Evolutionary conservation across 2,797 vertebrate species (phyloP).

Genomic region (Linurgus olivaceus): DNA sequence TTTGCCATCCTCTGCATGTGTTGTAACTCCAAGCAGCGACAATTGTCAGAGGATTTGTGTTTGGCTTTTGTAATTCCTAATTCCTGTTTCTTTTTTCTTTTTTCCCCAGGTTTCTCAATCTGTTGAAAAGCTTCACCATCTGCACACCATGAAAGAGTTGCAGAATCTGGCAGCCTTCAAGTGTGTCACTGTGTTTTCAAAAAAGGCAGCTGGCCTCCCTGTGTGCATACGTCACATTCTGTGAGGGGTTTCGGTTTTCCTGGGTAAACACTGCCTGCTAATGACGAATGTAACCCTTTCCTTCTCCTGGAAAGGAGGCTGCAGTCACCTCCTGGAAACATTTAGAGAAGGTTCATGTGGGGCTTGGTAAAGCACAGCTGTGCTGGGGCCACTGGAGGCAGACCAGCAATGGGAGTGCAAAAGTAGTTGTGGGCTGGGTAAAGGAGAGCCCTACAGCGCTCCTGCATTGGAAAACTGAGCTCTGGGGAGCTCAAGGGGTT

Average conservation of each 20-base stretch:
- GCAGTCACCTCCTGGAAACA: background rate
- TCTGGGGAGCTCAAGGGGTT: background rate
- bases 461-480: background rate
- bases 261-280: background rate
- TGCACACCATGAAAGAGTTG: conserved; percentile 33
- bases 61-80: conserved; percentile 37
- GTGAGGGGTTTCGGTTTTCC: conserved; percentile 9
- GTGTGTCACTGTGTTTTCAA: conserved; percentile 34
- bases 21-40: background rate
- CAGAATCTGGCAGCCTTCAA: conserved; percentile 54
- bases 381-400: background rate
- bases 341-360: background rate
- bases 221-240: conserved; percentile 20
- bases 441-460: background rate
- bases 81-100: background rate
- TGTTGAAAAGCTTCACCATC: conserved; percentile 57
- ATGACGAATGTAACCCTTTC: conserved; percentile 28
- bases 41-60: conserved; percentile 29
- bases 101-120: conserved; percentile 8
- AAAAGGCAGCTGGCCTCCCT: conserved; percentile 46
- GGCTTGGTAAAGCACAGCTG: background rate
- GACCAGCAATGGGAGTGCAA: background rate
- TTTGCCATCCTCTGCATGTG: background rate
- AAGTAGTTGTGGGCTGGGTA: background rate
- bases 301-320: background rate